These are phyloP conservation scores for Apogon hyalosoma DNA, from an alignment of 2,797 vertebrate species.

Conservation along the genomic window DNA sequence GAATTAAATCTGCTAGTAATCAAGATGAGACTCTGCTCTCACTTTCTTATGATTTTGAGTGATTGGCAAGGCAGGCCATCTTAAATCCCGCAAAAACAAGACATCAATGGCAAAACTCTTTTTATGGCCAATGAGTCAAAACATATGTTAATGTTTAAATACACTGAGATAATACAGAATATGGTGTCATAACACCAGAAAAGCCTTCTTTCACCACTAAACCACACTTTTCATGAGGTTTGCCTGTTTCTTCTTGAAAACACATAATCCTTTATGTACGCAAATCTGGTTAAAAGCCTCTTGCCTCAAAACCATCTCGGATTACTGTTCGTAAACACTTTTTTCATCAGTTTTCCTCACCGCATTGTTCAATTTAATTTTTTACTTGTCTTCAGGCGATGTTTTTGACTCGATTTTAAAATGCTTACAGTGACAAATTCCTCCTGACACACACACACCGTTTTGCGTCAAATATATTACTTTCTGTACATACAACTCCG, in stretches of 20 bases:
- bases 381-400: slow-evolving; percentile 27
- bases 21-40: slow-evolving; percentile 41
- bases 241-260: slow-evolving; percentile 55
- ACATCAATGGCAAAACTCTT: slow-evolving; percentile 46
- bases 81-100: slow-evolving; percentile 38
- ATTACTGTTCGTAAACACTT: slow-evolving; percentile 52
- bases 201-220: slow-evolving; percentile 20
- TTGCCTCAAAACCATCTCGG: slow-evolving; percentile 49
- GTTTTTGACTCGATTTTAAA: slow-evolving; percentile 10
- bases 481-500: slow-evolving; percentile 18
- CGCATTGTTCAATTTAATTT: slow-evolving; percentile 43
- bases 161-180: slow-evolving; percentile 10
- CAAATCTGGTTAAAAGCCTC: slow-evolving; percentile 47
- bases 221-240: slow-evolving; percentile 54
- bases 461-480: slow-evolving; percentile 25
- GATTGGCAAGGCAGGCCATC: slow-evolving; percentile 25
- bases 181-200: slow-evolving; percentile 33
- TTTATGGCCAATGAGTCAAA: slow-evolving; percentile 42
- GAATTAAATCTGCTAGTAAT: slow-evolving; percentile 70
- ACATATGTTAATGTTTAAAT: slow-evolving; percentile 46
- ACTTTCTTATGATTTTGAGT: slow-evolving; percentile 56
- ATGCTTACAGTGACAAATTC: slow-evolving; percentile 19
- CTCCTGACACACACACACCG: slow-evolving; percentile 11
- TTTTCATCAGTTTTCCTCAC: slow-evolving; percentile 25
- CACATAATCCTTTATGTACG: slow-evolving; percentile 40